Conservation (phyloP, 2,113 vertebrate species). For the Todiramphus saurophagus region DNA sequence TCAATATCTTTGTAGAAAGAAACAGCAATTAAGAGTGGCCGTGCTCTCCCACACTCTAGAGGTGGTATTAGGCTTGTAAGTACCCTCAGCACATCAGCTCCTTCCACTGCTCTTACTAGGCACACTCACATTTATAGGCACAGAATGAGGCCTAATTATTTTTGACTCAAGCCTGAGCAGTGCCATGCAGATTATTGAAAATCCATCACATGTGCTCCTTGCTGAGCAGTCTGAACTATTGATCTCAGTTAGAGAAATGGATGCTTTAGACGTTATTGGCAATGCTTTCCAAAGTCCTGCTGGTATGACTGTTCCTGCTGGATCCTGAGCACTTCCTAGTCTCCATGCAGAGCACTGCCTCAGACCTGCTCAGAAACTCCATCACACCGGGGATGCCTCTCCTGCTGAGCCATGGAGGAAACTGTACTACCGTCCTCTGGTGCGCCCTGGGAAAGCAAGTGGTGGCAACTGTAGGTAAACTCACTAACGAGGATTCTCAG, state of each 20-base stretch:
- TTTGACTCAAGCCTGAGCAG: not conserved
- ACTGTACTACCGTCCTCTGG: rapidly evolving
- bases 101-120: not conserved
- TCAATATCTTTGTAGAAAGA: not conserved
- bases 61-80: not conserved
- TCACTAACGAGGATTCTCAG: rapidly evolving
- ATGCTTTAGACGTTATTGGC: not conserved
- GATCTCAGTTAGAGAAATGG: not conserved
- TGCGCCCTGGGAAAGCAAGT: not conserved
- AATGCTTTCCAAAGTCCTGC: not conserved
- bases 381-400: not conserved
- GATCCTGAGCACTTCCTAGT: not conserved
- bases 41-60: not conserved
- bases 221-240: not conserved
- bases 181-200: not conserved
- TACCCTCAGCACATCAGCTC: not conserved
- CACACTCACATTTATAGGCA: not conserved
- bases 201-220: not conserved
- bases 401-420: not conserved
- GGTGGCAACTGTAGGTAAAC: not conserved
- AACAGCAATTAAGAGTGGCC: not conserved
- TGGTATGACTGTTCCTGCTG: not conserved
- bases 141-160: not conserved
- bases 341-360: not conserved
- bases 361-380: not conserved